Percentiles rank a stretch among this genome's conserved stretches.
Evolutionary conservation across 2,888 invertebrate species (phyloP).

Genomic region (Phrixothrix hirtus): DNA sequence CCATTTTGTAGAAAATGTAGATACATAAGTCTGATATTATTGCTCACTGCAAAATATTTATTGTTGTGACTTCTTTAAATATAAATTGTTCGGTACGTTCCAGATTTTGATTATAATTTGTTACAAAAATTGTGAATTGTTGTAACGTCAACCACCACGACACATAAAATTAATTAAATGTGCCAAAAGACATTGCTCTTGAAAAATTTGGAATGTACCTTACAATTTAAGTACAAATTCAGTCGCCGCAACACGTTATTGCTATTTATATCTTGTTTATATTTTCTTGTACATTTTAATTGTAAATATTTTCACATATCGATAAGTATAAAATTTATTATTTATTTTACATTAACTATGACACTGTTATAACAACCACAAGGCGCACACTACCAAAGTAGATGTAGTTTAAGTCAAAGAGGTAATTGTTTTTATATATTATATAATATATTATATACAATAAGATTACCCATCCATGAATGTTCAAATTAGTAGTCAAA

Average conservation of each 20-base stretch:
- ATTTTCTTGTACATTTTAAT: constrained; percentile 21
- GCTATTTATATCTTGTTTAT: constrained; percentile 10
- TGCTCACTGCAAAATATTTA: constrained; percentile 32
- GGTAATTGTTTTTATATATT: constrained; percentile 19
- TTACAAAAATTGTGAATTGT: no score
- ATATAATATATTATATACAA: constrained; percentile 19
- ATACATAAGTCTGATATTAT: constrained; percentile 33
- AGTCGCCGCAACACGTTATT: no score
- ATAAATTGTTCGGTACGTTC: no score
- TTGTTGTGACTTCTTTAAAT: no score
- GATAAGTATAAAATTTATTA: constrained; percentile 21
- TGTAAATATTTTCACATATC: constrained; percentile 39
- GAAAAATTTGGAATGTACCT: neutral
- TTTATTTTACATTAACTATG: constrained; percentile 17
- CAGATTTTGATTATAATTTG: no score
- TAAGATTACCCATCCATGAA: constrained; percentile 27
- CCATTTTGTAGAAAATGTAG: constrained; percentile 16
- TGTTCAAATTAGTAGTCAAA: constrained; percentile 23
- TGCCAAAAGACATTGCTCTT: no score
- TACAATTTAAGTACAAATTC: neutral
- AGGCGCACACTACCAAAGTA: constrained; percentile 19
- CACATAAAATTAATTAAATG: no score
- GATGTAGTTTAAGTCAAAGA: constrained; percentile 16
- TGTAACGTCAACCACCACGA: no score
- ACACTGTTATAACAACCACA: constrained; percentile 17